These are phyloP conservation scores for Triplophysa siluroides DNA, from an alignment of 2,113 vertebrate genomes.

Conservation along the genomic window DNA sequence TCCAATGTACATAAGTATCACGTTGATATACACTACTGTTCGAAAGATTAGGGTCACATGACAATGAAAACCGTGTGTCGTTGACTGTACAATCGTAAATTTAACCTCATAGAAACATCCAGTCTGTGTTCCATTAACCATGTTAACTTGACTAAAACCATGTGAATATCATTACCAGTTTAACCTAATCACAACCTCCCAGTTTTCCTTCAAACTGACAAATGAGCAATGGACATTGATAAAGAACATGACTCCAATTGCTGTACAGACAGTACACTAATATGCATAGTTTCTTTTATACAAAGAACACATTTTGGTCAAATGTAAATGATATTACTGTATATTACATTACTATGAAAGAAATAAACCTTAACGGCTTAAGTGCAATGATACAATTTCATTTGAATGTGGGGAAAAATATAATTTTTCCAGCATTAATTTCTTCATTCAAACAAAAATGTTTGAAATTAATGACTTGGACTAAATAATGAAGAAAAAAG, in stretches of 20 bases:
- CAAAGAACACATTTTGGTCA: not conserved
- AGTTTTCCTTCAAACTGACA: slow-evolving; percentile 37
- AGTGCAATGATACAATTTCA: too few species aligned
- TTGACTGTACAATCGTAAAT: not conserved
- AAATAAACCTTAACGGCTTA: too few species aligned
- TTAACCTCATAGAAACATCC: not conserved
- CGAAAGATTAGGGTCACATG: too few species aligned
- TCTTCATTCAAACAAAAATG: too few species aligned
- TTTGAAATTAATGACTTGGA: too few species aligned
- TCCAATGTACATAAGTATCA: too few species aligned
- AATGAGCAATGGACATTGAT: slow-evolving; percentile 34
- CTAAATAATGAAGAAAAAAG: too few species aligned
- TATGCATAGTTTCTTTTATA: not conserved
- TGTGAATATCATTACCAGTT: slow-evolving; percentile 29
- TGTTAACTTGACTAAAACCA: slow-evolving; percentile 26
- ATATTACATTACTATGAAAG: too few species aligned
- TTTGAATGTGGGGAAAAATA: too few species aligned
- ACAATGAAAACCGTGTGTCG: not conserved
- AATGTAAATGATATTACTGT: not conserved
- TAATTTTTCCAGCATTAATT: too few species aligned
- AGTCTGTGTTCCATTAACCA: not conserved
- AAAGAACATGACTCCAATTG: slow-evolving; percentile 27
- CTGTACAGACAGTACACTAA: not conserved
- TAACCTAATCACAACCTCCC: slow-evolving; percentile 53
- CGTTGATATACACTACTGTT: too few species aligned